phyloP scores from a whole-genome alignment of 2,888 invertebrate genomes.

The Resseliella maxima region DNA sequence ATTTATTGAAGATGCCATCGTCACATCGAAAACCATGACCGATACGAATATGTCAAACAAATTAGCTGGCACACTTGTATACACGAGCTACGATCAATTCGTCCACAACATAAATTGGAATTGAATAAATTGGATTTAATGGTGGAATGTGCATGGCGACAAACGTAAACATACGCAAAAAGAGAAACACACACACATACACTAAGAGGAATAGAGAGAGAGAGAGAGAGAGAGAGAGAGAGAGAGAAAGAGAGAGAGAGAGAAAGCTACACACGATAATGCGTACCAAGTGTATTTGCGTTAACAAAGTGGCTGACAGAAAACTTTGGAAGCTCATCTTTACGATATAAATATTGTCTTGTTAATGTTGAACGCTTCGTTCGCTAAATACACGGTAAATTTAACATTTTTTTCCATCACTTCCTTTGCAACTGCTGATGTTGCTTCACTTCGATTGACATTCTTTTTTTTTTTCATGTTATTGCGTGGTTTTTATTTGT shows the following conservation, averaged over 20 bases:
- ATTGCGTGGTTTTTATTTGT: neutral
- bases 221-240: too few species aligned
- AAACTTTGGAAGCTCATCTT: constrained; percentile 8
- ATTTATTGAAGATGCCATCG: too few species aligned
- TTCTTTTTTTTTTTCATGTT: constrained; percentile 17
- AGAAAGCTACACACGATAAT: too few species aligned
- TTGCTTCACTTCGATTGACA: neutral
- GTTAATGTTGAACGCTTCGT: constrained; percentile 37
- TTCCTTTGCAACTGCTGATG: neutral
- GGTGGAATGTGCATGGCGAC: constrained; percentile 12
- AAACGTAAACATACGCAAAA: neutral
- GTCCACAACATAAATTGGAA: neutral
- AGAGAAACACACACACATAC: too few species aligned
- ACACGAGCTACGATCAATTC: neutral
- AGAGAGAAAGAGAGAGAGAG: too few species aligned
- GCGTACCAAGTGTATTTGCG: neutral
- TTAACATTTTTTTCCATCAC: constrained; percentile 51
- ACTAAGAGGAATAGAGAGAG: too few species aligned
- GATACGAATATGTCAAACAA: neutral
- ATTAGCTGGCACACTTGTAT: neutral
- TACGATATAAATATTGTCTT: constrained; percentile 25
- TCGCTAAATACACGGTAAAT: constrained; percentile 47
- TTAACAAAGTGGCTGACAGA: neutral
- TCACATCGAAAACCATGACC: too few species aligned
- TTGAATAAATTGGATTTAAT: constrained; percentile 29